Conservation (phyloP, 2,888 invertebrate species). For the Scotopteryx bipunctaria region DNA sequence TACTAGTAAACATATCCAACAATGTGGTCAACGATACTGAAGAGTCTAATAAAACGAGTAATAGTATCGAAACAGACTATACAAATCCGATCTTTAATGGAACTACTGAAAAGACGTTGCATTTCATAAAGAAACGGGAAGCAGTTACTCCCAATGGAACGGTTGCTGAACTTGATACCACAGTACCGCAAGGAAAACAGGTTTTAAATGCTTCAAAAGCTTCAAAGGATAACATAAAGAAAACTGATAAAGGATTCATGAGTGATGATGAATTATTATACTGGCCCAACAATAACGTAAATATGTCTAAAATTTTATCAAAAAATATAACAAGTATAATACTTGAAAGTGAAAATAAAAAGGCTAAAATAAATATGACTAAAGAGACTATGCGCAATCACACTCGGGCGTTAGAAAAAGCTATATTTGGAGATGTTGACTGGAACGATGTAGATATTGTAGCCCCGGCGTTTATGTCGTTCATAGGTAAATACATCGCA, state of each 20-base stretch:
- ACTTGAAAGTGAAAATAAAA: slow-evolving; percentile 64
- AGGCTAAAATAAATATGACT: slow-evolving; percentile 62
- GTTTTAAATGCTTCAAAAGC: slow-evolving; percentile 26
- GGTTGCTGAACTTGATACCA: slow-evolving; percentile 11
- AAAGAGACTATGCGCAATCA: slow-evolving; percentile 60
- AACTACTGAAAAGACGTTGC: slow-evolving; percentile 40
- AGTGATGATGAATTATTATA: slow-evolving; percentile 60
- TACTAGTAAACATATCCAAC: slow-evolving; percentile 59
- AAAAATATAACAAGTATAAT: slow-evolving; percentile 66
- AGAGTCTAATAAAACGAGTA: slow-evolving; percentile 50
- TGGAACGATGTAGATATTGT: slow-evolving; percentile 72
- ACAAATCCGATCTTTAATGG: slow-evolving; percentile 40
- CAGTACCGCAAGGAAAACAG: slow-evolving; percentile 1
- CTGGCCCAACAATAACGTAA: slow-evolving; percentile 58
- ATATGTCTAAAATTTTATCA: slow-evolving; percentile 23
- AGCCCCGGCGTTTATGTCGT: slow-evolving; percentile 68
- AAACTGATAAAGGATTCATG: slow-evolving; percentile 49
- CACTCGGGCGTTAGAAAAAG: slow-evolving; percentile 61
- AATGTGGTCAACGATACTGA: slow-evolving; percentile 52
- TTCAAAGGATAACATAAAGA: slow-evolving; percentile 41
- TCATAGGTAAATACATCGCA: slow-evolving; percentile 73
- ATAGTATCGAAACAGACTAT: slow-evolving; percentile 66
- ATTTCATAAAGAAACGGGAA: slow-evolving; percentile 55
- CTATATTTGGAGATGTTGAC: slow-evolving; percentile 70
- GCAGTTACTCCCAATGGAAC: slow-evolving; percentile 19